These are phyloP conservation scores for Blera fallax DNA, from an alignment of 2,888 invertebrate genomes.

Conservation along the genomic window DNA sequence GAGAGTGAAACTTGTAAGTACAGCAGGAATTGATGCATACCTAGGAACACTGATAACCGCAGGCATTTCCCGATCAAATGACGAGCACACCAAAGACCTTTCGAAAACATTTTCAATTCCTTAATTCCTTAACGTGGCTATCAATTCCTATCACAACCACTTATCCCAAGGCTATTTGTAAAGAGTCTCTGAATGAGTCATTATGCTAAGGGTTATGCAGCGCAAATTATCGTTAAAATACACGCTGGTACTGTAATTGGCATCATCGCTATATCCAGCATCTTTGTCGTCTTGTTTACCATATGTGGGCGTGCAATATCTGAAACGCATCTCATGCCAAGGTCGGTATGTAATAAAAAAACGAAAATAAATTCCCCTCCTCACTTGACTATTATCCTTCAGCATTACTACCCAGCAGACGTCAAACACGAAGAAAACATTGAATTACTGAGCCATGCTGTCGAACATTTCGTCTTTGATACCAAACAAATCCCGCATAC, in stretches of 20 bases:
- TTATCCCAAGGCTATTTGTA: not conserved
- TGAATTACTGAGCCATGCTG: not conserved
- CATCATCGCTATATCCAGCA: not conserved
- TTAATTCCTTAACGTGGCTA: not conserved
- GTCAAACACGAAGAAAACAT: not conserved
- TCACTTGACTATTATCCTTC: not conserved
- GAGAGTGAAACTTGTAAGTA: too few relatives aligned
- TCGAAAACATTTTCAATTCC: too few relatives aligned
- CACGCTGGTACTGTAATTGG: not conserved
- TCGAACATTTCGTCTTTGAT: not conserved
- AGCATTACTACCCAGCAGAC: not conserved
- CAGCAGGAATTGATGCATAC: not conserved
- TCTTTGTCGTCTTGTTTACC: not conserved
- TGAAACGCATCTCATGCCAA: not conserved
- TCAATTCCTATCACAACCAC: not conserved
- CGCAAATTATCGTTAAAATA: not conserved
- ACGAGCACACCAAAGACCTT: too few relatives aligned
- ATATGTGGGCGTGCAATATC: not conserved
- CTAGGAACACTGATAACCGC: too few relatives aligned
- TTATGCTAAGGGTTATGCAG: not conserved
- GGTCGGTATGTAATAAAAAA: not conserved
- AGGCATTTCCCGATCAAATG: too few relatives aligned
- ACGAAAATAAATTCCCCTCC: not conserved
- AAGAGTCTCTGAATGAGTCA: not conserved
- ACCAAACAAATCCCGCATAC: not conserved